Conservation (phyloP, 1,140 invertebrate species). For the Protaetia brevitarsis region DNA sequence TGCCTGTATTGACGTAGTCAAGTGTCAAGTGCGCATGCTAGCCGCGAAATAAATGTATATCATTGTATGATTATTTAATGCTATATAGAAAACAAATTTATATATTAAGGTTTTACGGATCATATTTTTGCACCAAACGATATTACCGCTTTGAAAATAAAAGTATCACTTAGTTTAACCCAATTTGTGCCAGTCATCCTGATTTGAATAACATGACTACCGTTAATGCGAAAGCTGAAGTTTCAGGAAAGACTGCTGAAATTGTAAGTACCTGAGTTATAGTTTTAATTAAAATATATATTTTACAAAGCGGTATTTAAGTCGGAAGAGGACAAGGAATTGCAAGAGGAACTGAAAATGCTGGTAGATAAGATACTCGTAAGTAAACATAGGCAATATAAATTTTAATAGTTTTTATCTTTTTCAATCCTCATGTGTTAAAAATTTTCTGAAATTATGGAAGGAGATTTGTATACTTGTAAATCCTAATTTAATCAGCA, state of each 20-base stretch:
- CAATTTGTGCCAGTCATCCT: slow-evolving; percentile 3
- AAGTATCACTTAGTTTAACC: not conserved
- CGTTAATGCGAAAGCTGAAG: not conserved
- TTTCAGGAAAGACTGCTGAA: not conserved
- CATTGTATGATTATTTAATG: no score
- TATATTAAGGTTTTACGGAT: not conserved
- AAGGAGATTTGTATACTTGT: no score
- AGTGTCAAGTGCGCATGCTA: not conserved
- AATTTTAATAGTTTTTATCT: no score
- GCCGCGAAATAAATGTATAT: slow-evolving; percentile 3
- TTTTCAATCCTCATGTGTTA: not conserved
- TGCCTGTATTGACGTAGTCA: not conserved
- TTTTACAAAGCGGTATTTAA: slow-evolving; percentile 45
- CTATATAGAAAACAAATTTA: not conserved
- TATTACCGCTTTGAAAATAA: not conserved
- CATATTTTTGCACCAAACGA: not conserved
- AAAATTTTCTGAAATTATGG: not conserved
- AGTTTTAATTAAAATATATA: not conserved
- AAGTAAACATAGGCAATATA: slow-evolving; percentile 39
- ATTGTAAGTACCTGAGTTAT: not conserved
- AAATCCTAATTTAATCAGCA: no score
- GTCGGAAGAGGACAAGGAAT: slow-evolving; percentile 92
- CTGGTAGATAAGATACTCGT: slow-evolving; percentile 81
- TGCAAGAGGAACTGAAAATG: slow-evolving; percentile 91
- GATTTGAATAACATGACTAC: not conserved